Evolutionary conservation across 2,113 vertebrate species (phyloP).

Genomic region (Corythornis madagascariensis): DNA sequence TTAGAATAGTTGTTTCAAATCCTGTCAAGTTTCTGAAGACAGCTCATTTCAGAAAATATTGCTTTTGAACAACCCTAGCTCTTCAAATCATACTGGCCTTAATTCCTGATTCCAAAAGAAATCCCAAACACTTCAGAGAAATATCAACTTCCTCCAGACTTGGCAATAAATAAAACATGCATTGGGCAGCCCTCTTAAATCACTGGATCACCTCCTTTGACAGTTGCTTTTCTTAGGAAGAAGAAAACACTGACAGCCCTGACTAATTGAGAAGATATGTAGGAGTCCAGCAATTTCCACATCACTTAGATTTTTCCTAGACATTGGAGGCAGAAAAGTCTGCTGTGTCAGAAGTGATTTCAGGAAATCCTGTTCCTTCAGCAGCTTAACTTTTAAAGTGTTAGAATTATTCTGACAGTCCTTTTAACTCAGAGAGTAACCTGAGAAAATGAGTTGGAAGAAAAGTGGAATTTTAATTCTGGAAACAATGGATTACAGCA

Average conservation of each 20-base stretch:
- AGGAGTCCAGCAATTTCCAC: neutral
- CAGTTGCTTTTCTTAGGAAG: neutral
- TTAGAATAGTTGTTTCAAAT: neutral
- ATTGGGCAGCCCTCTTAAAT: neutral
- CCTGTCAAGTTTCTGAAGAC: neutral
- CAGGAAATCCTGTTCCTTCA: neutral
- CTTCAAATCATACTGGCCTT: neutral
- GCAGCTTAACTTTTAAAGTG: conserved; percentile 2
- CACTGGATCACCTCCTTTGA: neutral
- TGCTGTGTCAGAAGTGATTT: neutral
- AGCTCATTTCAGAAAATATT: neutral
- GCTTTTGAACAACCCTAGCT: neutral
- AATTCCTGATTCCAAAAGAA: neutral
- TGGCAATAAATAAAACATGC: neutral
- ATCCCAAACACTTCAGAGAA: neutral
- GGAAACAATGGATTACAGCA: neutral
- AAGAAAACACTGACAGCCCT: neutral
- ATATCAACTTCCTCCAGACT: neutral
- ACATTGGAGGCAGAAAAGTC: neutral
- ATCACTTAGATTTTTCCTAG: neutral
- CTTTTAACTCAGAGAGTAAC: neutral
- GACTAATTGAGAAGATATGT: neutral
- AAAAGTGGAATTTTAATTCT: neutral
- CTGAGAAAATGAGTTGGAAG: neutral
- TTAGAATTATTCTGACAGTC: conserved; percentile 9